Base-by-base conservation (phyloP, 2,888 invertebrate genomes). In the Anoplius nigerrimus region DNA sequence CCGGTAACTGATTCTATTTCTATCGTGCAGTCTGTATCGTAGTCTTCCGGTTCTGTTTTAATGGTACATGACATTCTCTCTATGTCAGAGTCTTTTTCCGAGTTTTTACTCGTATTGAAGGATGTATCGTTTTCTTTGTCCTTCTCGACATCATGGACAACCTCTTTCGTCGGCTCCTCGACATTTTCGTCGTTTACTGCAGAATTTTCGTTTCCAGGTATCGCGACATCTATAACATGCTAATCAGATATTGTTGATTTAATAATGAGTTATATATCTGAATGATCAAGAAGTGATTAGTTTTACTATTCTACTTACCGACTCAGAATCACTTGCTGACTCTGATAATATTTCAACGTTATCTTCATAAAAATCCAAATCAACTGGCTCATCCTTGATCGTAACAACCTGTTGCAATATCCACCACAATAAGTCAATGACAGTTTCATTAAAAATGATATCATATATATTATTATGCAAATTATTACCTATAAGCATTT, bases 301-400 rank as follows among this genome's bases (percentile, higher is more conserved):
- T 53, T 1, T 22, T 53, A 27, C 2, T 0, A 22, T 21, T 46
- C 2, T 58, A 72, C 67, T 61, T 55, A 78, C 78, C 34, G 51
- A 0, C 15, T 71, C 62, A 0, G 66, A 63, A 13, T 71, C 58
- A 16, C 56, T 57, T 0, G 42, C 54, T 5, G 46, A 62, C 54
- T 82, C 81, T 3, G 71, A 72, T 27, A 74, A 55, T 54, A 76
- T 61, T 53, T 83, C 80, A 6, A 72, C 18, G 57, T 69, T 71
- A 21, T 82, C 76, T 61, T 84, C 78, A 20, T 54, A 67, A 45
- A 74, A 78, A 13, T 91, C 91, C 83, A 89, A 15, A 53, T 88
- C 91, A 34, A 90, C 84, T 69, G 92, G 92, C 82, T 92, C 92
- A 87, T 90, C 90, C 88, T 92, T 92, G 71, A 92, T 89, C 76